Percentiles rank a stretch among this genome's conserved stretches.
These are phyloP conservation scores for Gobius niger DNA, from an alignment of 2,113 vertebrate genomes.

Conservation along the genomic window DNA sequence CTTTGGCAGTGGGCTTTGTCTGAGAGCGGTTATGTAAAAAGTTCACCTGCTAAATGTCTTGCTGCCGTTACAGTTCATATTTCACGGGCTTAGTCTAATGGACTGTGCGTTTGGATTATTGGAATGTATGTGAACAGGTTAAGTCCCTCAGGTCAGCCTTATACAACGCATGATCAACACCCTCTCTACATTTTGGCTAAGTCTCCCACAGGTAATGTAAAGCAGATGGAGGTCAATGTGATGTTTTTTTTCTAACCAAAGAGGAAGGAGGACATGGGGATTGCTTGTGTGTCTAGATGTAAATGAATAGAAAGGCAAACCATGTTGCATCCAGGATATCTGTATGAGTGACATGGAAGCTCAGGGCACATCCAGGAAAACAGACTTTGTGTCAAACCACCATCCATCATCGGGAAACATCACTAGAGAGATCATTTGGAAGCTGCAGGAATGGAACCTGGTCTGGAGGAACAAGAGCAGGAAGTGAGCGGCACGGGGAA, in stretches of 20 bases:
- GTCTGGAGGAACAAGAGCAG: not conserved
- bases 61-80: slow-evolving; percentile 28
- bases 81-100: slow-evolving; percentile 7
- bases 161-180: not conserved
- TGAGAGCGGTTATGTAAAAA: slow-evolving; percentile 24
- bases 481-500: slow-evolving; percentile 7
- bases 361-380: slow-evolving; percentile 66
- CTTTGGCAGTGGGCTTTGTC: slow-evolving; percentile 44
- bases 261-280: slow-evolving; percentile 22
- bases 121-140: not conserved
- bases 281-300: slow-evolving; percentile 9
- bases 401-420: slow-evolving; percentile 43
- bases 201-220: slow-evolving; percentile 15
- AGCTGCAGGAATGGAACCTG: not conserved
- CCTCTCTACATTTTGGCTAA: not conserved
- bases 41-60: slow-evolving; percentile 34
- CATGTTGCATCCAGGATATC: slow-evolving; percentile 58
- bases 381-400: slow-evolving; percentile 36
- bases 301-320: slow-evolving; percentile 25
- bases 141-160: not conserved
- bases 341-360: slow-evolving; percentile 68
- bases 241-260: slow-evolving; percentile 19
- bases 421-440: slow-evolving; percentile 9
- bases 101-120: not conserved
- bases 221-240: slow-evolving; percentile 44